phyloP scores from a whole-genome alignment of 2,797 vertebrate genomes.

The Numenius phaeopus region DNA sequence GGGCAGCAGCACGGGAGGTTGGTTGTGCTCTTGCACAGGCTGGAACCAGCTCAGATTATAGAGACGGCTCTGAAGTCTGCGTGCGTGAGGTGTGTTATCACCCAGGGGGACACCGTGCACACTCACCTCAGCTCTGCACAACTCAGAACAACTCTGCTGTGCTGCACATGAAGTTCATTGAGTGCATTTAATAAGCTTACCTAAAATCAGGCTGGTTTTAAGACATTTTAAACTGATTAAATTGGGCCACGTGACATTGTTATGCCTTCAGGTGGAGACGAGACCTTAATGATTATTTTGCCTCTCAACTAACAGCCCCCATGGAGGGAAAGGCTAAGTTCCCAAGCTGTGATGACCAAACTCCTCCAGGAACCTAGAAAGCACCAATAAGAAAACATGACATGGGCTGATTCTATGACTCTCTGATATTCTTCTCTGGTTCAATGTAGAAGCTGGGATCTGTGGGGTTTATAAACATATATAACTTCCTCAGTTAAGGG shows the following conservation, averaged over 20 bases:
- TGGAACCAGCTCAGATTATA: neutral
- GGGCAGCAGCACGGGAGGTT: neutral
- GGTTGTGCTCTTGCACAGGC: neutral
- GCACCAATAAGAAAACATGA: neutral
- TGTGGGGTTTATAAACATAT: neutral
- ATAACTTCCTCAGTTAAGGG: neutral
- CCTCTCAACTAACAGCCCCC: neutral
- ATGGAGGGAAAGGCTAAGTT: neutral
- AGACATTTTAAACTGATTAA: slow-evolving; percentile 25
- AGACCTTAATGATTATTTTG: neutral
- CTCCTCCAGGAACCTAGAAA: neutral
- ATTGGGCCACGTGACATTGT: neutral
- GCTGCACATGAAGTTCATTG: neutral
- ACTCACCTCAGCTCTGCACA: neutral
- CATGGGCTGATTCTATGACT: neutral
- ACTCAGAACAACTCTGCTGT: neutral
- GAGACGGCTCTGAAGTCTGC: neutral
- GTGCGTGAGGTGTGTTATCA: neutral
- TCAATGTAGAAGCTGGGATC: neutral
- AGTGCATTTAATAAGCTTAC: slow-evolving; percentile 13
- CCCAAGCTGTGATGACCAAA: neutral
- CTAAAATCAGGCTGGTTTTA: neutral
- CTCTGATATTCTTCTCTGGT: neutral
- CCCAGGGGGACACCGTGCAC: neutral
- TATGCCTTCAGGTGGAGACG: neutral